phyloP scores from a whole-genome alignment of 2,797 vertebrate genomes.

The Pseudopleuronectes americanus region DNA sequence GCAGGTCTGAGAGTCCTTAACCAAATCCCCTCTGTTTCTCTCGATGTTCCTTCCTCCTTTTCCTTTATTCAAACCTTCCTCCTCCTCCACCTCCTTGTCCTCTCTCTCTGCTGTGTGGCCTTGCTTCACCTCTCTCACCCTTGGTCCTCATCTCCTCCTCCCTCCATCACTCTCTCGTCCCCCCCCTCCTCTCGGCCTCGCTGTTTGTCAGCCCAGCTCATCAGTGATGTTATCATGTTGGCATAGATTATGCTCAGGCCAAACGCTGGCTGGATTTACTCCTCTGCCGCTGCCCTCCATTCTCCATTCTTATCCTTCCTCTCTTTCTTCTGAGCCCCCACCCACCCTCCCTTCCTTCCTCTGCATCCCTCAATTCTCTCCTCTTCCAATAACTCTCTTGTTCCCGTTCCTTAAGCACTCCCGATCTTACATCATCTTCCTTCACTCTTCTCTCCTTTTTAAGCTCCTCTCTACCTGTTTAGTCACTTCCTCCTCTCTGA shows the following conservation, averaged over 20 bases:
- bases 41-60: slow-evolving; percentile 3
- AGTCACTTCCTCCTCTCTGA: not conserved
- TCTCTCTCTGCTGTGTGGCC: slow-evolving; percentile 18
- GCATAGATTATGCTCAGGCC: slow-evolving; percentile 35
- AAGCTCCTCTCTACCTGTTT: not conserved
- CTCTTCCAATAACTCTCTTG: not conserved
- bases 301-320: slow-evolving; percentile 3
- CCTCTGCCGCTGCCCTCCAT: slow-evolving; percentile 13
- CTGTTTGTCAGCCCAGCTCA: slow-evolving; percentile 19
- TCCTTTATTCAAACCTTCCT: slow-evolving; percentile 30
- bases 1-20: not conserved
- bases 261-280: slow-evolving; percentile 48
- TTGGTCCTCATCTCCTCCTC: slow-evolving; percentile 3
- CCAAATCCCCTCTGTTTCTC: not conserved
- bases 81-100: slow-evolving; percentile 11
- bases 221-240: slow-evolving; percentile 44
- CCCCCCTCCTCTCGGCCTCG: slow-evolving; percentile 17
- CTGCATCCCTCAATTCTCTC: slow-evolving; percentile 14
- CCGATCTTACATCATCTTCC: not conserved
- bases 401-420: not conserved
- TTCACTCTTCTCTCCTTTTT: not conserved
- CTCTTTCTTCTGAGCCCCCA: slow-evolving; percentile 2
- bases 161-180: slow-evolving; percentile 2
- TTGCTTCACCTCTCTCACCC: slow-evolving; percentile 30
- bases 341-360: not conserved